These are phyloP conservation scores for Cremastinae sp. DNA, from an alignment of 2,888 invertebrate genomes.

Conservation along the genomic window DNA sequence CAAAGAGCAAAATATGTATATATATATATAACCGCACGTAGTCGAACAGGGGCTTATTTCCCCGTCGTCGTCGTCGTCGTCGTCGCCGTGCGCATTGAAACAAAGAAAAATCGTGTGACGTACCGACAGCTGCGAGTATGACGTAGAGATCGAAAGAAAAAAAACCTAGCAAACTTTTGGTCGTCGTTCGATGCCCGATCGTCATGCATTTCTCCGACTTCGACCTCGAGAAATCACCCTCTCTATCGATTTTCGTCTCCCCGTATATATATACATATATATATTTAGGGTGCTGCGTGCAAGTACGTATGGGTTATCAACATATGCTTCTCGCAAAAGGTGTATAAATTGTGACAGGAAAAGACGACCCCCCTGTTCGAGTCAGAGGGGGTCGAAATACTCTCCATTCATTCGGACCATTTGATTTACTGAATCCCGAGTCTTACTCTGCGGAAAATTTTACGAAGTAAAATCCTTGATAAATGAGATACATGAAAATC, in stretches of 20 bases:
- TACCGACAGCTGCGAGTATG: constrained; percentile 78
- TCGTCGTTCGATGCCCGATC: constrained; percentile 62
- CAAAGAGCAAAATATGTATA: constrained; percentile 70
- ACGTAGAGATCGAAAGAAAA: constrained; percentile 69
- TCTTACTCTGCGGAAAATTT: background rate
- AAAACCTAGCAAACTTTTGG: constrained; percentile 29
- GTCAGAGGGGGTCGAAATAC: constrained; percentile 24
- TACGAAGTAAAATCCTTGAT: too few relatives aligned
- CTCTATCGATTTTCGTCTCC: constrained; percentile 34
- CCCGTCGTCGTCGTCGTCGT: constrained; percentile 54
- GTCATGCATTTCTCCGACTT: constrained; percentile 50
- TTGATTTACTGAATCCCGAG: constrained; percentile 12
- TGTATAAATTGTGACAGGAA: background rate
- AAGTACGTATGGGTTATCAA: constrained; percentile 29
- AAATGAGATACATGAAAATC: too few relatives aligned
- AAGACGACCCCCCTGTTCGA: constrained; percentile 6
- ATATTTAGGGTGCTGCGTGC: constrained; percentile 4
- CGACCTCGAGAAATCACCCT: constrained; percentile 30
- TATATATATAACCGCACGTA: too few relatives aligned
- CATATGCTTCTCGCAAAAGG: constrained; percentile 29
- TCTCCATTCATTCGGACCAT: constrained; percentile 6
- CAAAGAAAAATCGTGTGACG: constrained; percentile 80
- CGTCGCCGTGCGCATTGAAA: constrained; percentile 70
- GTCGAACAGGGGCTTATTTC: constrained; percentile 60
- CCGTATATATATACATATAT: too few relatives aligned